Evolutionary conservation across 2,888 invertebrate genomes (phyloP).

Genomic region (Conomelus anceps): DNA sequence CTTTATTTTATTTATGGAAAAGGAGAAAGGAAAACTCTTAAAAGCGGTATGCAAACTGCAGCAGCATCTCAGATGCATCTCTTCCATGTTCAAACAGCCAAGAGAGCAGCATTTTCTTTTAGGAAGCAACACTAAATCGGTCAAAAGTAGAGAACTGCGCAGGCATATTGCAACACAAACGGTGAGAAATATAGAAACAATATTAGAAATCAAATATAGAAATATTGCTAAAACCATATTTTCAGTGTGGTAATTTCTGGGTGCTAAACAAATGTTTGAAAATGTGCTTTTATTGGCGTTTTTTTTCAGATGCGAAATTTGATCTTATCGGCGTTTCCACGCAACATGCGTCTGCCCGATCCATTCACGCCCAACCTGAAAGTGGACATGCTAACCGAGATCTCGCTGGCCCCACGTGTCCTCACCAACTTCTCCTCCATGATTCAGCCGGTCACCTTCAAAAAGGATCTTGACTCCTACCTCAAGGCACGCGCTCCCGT

Average conservation of each 20-base stretch:
- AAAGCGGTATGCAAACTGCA: too few relatives aligned
- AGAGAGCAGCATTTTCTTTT: too few relatives aligned
- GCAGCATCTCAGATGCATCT: too few relatives aligned
- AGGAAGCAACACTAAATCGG: too few relatives aligned
- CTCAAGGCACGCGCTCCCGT: conserved; percentile 90
- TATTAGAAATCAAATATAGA: background rate
- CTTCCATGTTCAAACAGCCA: too few relatives aligned
- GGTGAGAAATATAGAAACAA: too few relatives aligned
- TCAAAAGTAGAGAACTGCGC: too few relatives aligned
- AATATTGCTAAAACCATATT: background rate
- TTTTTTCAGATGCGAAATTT: conserved; percentile 80
- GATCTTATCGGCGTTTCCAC: conserved; percentile 94
- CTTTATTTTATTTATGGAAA: too few relatives aligned
- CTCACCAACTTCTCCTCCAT: conserved; percentile 79
- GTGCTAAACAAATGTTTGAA: background rate
- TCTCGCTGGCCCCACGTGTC: conserved; percentile 80
- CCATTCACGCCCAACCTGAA: conserved; percentile 97
- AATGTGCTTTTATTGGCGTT: background rate
- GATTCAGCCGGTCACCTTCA: conserved; percentile 82
- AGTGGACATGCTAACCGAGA: conserved; percentile 85
- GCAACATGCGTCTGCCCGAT: conserved; percentile 96
- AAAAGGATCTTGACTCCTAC: conserved; percentile 95
- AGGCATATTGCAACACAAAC: too few relatives aligned
- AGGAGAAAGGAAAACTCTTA: too few relatives aligned
- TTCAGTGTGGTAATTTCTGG: background rate